These are phyloP conservation scores for Chauna torquata DNA, from an alignment of 2,113 vertebrate species.

Conservation along the genomic window DNA sequence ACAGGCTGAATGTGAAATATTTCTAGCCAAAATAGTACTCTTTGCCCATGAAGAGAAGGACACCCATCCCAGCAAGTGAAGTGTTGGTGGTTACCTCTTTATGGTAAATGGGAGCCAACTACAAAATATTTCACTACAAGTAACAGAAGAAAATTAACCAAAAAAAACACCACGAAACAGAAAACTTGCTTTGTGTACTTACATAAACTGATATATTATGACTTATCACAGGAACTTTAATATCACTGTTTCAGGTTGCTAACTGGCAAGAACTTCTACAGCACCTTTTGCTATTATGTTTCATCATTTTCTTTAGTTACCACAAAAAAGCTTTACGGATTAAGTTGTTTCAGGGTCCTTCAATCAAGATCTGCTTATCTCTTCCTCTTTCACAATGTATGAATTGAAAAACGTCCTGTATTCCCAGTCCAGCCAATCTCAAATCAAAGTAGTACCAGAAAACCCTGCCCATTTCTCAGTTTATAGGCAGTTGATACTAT, in stretches of 20 bases:
- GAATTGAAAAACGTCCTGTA: not conserved
- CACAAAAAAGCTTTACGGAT: not conserved
- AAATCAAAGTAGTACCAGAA: not conserved
- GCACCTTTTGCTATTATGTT: not conserved
- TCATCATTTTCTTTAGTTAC: not conserved
- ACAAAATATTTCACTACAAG: not conserved
- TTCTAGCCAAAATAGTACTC: not conserved
- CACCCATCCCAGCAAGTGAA: not conserved
- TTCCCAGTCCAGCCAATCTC: not conserved
- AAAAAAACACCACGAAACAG: not conserved
- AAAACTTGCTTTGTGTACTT: not conserved
- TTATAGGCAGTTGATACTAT: not conserved
- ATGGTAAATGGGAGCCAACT: not conserved
- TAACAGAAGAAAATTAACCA: not conserved
- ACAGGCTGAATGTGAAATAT: not conserved
- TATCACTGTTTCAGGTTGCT: not conserved
- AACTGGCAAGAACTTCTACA: not conserved
- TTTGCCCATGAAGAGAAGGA: not conserved
- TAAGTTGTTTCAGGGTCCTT: not conserved
- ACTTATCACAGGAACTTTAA: not conserved
- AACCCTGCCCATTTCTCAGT: not conserved
- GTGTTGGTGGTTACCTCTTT: not conserved
- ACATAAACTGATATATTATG: not conserved
- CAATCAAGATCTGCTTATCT: not conserved
- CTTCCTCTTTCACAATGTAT: not conserved